Percentiles rank a stretch among this genome's conserved stretches.
Conservation (phyloP, 2,888 invertebrate species). For the Ectobius pallidus region DNA sequence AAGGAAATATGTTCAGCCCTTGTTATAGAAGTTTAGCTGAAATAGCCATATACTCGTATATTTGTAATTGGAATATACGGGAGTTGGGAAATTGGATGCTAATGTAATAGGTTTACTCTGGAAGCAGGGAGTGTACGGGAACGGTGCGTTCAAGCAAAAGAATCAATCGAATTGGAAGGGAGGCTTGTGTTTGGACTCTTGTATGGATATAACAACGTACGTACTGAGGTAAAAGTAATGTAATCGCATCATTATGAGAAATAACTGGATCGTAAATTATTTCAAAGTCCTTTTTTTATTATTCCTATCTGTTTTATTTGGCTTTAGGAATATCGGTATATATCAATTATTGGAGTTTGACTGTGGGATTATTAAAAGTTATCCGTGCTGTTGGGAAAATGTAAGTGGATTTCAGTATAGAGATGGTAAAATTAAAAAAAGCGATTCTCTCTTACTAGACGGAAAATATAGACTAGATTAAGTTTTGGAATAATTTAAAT, state of each 20-base stretch:
- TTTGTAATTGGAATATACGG: background rate
- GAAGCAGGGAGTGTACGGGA: background rate
- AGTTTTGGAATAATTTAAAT: too few species aligned
- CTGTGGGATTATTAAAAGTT: too few species aligned
- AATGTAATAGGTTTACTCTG: conserved; percentile 5
- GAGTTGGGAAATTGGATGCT: conserved; percentile 8
- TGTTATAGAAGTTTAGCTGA: too few species aligned
- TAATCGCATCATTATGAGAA: conserved; percentile 36
- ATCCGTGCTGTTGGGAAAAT: too few species aligned
- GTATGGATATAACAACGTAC: conserved; percentile 25
- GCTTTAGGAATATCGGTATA: background rate
- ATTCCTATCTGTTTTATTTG: background rate
- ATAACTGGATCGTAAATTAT: conserved; percentile 35
- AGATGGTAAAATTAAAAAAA: too few species aligned
- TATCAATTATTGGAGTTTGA: background rate
- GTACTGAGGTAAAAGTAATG: conserved; percentile 31
- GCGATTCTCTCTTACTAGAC: too few species aligned
- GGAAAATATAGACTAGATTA: too few species aligned
- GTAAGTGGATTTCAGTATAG: too few species aligned
- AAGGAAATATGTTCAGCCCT: too few species aligned
- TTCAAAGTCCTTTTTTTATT: background rate
- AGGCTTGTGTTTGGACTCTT: background rate
- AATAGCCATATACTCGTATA: too few species aligned
- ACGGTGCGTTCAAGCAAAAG: conserved; percentile 17
- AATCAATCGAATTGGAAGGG: conserved; percentile 20